Conservation (phyloP, 2,113 vertebrate species). For the Geococcyx californianus region DNA sequence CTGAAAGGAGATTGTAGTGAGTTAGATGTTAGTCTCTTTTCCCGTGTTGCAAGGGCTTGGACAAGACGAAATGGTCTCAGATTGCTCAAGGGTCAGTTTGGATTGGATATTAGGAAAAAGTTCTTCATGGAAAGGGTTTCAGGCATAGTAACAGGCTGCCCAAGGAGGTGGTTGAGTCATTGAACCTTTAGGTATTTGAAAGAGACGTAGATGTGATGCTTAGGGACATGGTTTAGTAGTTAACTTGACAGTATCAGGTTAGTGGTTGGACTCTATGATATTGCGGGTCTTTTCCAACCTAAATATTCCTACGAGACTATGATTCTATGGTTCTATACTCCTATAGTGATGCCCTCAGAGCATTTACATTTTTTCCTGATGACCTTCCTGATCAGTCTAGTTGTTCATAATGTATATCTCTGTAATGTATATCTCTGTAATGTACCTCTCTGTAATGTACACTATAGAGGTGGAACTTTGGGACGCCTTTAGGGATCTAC, state of each 20-base stretch:
- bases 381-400: not conserved
- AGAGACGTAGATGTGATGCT: accelerated
- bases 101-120: no score
- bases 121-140: no score
- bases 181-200: no score
- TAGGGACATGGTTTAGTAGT: not conserved
- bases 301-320: not conserved
- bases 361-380: not conserved
- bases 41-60: no score
- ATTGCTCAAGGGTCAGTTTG: no score
- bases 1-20: no score
- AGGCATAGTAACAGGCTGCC: not conserved
- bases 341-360: not conserved
- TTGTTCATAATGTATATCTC: no score
- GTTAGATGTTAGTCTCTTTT: no score
- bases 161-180: no score
- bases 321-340: not conserved
- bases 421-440: not conserved
- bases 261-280: not conserved
- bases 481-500: not conserved
- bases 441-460: not conserved
- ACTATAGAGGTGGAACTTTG: not conserved
- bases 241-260: not conserved
- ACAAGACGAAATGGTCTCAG: no score
- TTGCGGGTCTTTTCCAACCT: not conserved